Evolutionary conservation across 1,140 invertebrate species (phyloP), one percentile per base, ranked within the genome.

Genomic region (Theocolax elegans): DNA sequence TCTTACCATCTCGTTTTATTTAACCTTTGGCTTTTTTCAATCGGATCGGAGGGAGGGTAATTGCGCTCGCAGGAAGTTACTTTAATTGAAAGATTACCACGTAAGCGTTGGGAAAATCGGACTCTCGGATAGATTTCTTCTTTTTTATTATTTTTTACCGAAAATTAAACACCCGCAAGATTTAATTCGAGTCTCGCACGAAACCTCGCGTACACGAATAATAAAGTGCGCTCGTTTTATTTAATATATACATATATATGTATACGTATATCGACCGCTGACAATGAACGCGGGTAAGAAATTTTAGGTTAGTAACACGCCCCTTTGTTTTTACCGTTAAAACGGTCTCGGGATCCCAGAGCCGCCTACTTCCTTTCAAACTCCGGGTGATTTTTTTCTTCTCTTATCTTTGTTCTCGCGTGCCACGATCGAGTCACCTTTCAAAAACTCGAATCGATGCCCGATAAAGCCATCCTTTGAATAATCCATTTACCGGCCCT

Each of bases 11-110:
- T 49, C 54, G 25, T 49, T 68, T 59, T 59, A 59, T 40, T 67
- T 49, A 27, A 67, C 65, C 54, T 67, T 49, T 40, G 54, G 21
- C 54, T 58, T 59, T 56, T 67, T 59, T 67, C 9, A 67, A 67
- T 31, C 29, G 38, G 40, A 48, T n/a, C 51, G 10, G 3, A 44
- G 15, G 29, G 17, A 19, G 48, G 58, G 48, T 62, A 53, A 69
- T 60, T 54, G 56, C 48, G 21, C 48, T 44, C 46, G 46, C 54
- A 42, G 53, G 25, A 49, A 62, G 67, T 62, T 54, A 53, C 67
- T 60, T 69, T 69, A 62, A 69, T 69, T 63, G 67, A 69, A 69
- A 69, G 67, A 63, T 69, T 69, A 69, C n/a, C 56, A 40, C 23
- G 23, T 17, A 31, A 25, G 21, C 46, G 44, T 38, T n/a, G 29